Evolutionary conservation across 2,888 invertebrate genomes (phyloP).

Genomic region (Phalera bucephala): DNA sequence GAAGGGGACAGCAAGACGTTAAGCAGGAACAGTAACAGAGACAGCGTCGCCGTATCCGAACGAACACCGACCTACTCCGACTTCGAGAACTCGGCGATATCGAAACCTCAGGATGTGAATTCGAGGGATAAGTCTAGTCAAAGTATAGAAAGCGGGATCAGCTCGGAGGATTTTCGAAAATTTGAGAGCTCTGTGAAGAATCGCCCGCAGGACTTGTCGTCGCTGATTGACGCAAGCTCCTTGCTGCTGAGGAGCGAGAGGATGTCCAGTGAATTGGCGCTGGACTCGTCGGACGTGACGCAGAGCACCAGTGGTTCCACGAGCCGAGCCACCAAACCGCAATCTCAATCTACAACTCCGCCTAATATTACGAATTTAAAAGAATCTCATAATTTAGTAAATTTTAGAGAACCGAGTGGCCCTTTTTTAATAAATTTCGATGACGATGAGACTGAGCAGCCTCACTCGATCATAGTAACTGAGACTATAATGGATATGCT

Average conservation of each 20-base stretch:
- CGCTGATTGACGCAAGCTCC: conserved; percentile 57
- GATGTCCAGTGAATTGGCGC: conserved; percentile 45
- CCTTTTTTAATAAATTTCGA: conserved; percentile 59
- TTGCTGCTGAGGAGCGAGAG: conserved; percentile 57
- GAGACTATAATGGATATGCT: conserved; percentile 53
- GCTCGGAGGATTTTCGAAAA: conserved; percentile 57
- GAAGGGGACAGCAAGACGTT: conserved; percentile 50
- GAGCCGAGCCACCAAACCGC: conserved; percentile 33
- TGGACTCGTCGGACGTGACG: conserved; percentile 29
- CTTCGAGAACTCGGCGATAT: conserved; percentile 56
- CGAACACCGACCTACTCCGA: conserved; percentile 57
- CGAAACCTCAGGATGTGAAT: conserved; percentile 56
- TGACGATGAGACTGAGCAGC: conserved; percentile 72
- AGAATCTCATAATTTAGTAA: conserved; percentile 62
- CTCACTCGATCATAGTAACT: conserved; percentile 74
- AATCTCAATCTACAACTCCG: conserved; percentile 51
- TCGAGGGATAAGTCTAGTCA: conserved; percentile 53
- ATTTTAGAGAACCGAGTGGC: conserved; percentile 43
- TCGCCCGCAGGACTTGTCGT: conserved; percentile 64
- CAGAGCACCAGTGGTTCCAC: conserved; percentile 40
- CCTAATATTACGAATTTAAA: conserved; percentile 60
- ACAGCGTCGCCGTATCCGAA: conserved; percentile 37
- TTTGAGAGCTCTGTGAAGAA: conserved; percentile 57
- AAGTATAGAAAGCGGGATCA: conserved; percentile 51
- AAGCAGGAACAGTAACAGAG: conserved; percentile 45